Conservation (phyloP, 2,888 invertebrate species). For the Dromius quadrimaculatus region DNA sequence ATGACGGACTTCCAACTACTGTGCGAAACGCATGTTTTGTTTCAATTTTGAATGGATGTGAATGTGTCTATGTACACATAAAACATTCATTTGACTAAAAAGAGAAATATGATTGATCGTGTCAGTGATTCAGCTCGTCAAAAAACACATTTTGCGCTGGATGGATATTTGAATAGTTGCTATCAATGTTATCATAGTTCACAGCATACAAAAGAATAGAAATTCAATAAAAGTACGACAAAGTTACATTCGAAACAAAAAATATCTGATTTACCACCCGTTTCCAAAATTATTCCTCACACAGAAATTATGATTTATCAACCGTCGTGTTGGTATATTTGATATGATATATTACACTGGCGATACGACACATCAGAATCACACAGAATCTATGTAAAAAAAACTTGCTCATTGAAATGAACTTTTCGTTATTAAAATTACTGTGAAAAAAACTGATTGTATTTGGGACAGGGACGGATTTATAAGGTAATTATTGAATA, state of each 20-base stretch:
- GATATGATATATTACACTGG: slow-evolving; percentile 45
- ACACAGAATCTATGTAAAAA: slow-evolving; percentile 35
- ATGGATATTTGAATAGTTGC: slow-evolving; percentile 29
- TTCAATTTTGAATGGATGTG: too few relatives aligned
- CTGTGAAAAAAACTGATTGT: too few relatives aligned
- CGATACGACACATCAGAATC: slow-evolving; percentile 7
- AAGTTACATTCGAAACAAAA: slow-evolving; percentile 16
- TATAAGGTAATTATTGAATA: too few relatives aligned
- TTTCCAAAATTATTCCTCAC: slow-evolving; percentile 31
- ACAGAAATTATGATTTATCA: slow-evolving; percentile 27
- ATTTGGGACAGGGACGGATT: too few relatives aligned
- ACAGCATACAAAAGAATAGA: slow-evolving; percentile 4
- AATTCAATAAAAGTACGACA: slow-evolving; percentile 22
- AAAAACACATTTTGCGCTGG: too few relatives aligned
- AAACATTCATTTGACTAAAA: too few relatives aligned
- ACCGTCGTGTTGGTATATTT: slow-evolving; percentile 8
- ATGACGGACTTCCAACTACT: too few relatives aligned
- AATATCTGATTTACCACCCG: slow-evolving; percentile 23
- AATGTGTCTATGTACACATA: too few relatives aligned
- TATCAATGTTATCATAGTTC: slow-evolving; percentile 27
- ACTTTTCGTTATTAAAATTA: background rate
- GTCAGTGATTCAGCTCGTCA: too few relatives aligned
- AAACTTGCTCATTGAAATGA: slow-evolving; percentile 40
- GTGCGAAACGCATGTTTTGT: too few relatives aligned
- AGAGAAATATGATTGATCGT: too few relatives aligned